Percentiles rank a stretch among this genome's conserved stretches.
phyloP scores from a whole-genome alignment of 2,113 vertebrate genomes.

The Sinocyclocheilus anshuiensis region DNA sequence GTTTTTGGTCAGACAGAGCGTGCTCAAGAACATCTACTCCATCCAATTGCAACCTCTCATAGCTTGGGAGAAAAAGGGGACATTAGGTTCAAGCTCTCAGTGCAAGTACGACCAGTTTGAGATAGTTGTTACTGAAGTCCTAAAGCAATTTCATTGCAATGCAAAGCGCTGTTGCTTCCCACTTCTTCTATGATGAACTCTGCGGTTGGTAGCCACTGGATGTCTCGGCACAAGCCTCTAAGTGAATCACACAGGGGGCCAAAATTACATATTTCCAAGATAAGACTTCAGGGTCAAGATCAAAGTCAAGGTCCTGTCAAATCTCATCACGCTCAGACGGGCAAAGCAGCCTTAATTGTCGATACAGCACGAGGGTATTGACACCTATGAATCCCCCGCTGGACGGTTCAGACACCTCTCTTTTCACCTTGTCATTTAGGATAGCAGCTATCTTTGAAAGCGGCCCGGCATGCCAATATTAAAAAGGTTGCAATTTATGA shows the following conservation, averaged over 20 bases:
- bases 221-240: constrained; percentile 42
- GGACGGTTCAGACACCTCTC: constrained; percentile 51
- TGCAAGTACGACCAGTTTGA: constrained; percentile 24
- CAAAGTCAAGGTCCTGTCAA: constrained; percentile 71
- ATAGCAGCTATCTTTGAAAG: constrained; percentile 46
- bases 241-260: constrained; percentile 52
- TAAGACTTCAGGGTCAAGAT: constrained; percentile 68
- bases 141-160: constrained; percentile 34
- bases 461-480: constrained; percentile 66
- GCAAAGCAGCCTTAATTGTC: constrained; percentile 68
- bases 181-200: constrained; percentile 41
- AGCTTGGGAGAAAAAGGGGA: constrained; percentile 18
- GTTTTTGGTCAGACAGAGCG: constrained; percentile 74
- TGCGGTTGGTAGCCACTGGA: constrained; percentile 26
- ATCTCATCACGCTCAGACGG: constrained; percentile 65
- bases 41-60: constrained; percentile 50
- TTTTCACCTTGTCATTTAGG: constrained; percentile 58
- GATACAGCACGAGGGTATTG: constrained; percentile 71
- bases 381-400: constrained; percentile 69
- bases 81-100: constrained; percentile 1
- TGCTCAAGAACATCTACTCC: constrained; percentile 62
- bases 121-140: constrained; percentile 36
- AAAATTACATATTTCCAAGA: constrained; percentile 65
- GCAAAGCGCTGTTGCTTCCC: constrained; percentile 9
- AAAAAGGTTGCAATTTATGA: constrained; percentile 75